phyloP scores from a whole-genome alignment of 2,797 vertebrate genomes.

The Podarcis lilfordi region DNA sequence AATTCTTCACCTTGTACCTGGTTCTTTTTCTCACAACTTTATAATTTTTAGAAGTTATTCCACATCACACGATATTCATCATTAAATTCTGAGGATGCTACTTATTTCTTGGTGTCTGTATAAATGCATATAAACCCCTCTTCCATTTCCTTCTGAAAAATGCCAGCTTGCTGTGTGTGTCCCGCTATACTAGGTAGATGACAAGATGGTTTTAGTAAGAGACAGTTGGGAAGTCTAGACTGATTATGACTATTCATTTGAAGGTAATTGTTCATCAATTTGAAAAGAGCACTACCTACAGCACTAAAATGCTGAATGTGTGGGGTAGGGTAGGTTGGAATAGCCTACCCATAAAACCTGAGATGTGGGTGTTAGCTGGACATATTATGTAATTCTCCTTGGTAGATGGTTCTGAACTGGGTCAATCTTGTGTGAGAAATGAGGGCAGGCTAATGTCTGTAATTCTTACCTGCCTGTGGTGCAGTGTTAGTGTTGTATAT shows the following conservation, averaged over 20 bases:
- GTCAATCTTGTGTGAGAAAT: constrained; percentile 64
- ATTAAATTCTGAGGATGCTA: background rate
- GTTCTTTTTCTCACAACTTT: background rate
- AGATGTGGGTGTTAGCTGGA: constrained; percentile 53
- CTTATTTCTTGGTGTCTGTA: background rate
- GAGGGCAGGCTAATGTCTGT: constrained; percentile 45
- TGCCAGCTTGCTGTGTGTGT: background rate
- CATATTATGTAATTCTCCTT: constrained; percentile 71
- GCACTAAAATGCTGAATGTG: background rate
- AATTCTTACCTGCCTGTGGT: constrained; percentile 48
- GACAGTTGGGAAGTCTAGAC: background rate
- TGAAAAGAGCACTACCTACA: constrained; percentile 5
- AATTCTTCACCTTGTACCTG: background rate
- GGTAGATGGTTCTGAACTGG: constrained; percentile 66
- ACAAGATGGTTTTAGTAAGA: accelerated
- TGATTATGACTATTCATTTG: background rate
- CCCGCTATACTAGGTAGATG: constrained; percentile 4
- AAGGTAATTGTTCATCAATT: constrained; percentile 44
- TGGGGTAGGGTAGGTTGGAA: constrained; percentile 50
- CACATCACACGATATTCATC: background rate
- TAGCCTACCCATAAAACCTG: constrained; percentile 55
- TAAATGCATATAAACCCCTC: background rate
- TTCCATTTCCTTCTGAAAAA: background rate
- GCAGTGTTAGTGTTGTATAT: constrained; percentile 39
- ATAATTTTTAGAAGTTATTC: background rate